phyloP scores from a whole-genome alignment of 2,113 vertebrate species.

The Merops nubicus region DNA sequence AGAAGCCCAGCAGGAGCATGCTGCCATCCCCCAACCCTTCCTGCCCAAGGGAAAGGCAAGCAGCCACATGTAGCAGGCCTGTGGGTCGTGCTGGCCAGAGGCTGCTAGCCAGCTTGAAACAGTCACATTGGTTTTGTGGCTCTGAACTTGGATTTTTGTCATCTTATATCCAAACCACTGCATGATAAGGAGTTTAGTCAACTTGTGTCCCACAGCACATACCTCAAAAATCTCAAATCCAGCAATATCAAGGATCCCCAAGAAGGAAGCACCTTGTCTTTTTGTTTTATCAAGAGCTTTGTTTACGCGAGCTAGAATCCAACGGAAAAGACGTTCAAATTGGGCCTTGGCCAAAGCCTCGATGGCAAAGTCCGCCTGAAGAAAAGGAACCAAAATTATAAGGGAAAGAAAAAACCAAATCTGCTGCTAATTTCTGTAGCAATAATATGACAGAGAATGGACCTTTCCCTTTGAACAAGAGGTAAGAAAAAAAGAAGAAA shows the following conservation, averaged over 20 bases:
- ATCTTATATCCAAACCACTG: neutral
- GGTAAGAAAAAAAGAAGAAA: neutral
- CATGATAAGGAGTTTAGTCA: neutral
- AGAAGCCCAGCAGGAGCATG: neutral
- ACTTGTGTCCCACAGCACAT: neutral
- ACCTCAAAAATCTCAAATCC: constrained; percentile 98
- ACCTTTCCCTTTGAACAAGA: neutral
- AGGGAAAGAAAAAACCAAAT: neutral
- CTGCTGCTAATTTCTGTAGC: neutral
- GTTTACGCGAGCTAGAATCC: constrained; percentile 91
- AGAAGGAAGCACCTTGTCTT: constrained; percentile 89
- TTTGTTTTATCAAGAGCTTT: constrained; percentile 97
- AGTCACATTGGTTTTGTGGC: neutral
- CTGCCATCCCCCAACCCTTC: neutral
- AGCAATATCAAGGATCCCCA: constrained; percentile 96
- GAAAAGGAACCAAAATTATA: neutral
- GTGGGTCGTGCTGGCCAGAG: neutral
- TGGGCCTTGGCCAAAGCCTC: constrained; percentile 95
- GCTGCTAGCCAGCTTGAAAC: neutral
- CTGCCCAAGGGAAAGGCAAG: neutral
- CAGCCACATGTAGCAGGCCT: neutral
- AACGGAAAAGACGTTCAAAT: constrained; percentile 92
- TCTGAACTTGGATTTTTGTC: neutral
- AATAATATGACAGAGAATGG: neutral
- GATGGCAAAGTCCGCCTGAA: constrained; percentile 89